phyloP scores from a whole-genome alignment of 2,888 invertebrate genomes.

The Emesis furor region DNA sequence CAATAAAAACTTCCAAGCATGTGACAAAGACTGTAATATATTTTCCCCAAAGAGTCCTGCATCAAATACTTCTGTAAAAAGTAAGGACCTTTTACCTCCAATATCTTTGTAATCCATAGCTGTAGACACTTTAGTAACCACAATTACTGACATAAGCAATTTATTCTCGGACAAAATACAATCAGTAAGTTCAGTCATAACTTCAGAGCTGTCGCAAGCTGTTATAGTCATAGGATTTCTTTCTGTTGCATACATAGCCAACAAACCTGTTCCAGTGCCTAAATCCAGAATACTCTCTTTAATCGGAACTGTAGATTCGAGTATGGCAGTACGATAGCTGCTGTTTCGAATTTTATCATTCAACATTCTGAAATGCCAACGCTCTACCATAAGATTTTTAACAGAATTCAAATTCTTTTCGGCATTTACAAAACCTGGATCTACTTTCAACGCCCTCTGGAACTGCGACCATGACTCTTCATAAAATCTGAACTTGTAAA shows the following conservation, averaged over 20 bases:
- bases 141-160: slow-evolving; percentile 82
- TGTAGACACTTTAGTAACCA: slow-evolving; percentile 92
- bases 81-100: slow-evolving; percentile 91
- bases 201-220: slow-evolving; percentile 94
- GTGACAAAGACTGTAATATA: slow-evolving; percentile 93
- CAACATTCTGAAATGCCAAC: slow-evolving; percentile 97
- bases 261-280: slow-evolving; percentile 95
- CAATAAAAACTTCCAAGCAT: slow-evolving; percentile 94
- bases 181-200: slow-evolving; percentile 93
- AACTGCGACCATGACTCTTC: slow-evolving; percentile 92
- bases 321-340: slow-evolving; percentile 93
- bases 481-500: slow-evolving; percentile 90
- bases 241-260: slow-evolving; percentile 94
- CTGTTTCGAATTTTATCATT: slow-evolving; percentile 95
- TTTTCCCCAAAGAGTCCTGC: slow-evolving; percentile 96
- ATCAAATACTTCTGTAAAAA: slow-evolving; percentile 96
- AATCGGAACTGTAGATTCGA: slow-evolving; percentile 86
- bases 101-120: slow-evolving; percentile 90
- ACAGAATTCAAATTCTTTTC: slow-evolving; percentile 94
- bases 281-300: slow-evolving; percentile 93
- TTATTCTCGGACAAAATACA: slow-evolving; percentile 85
- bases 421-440: slow-evolving; percentile 91
- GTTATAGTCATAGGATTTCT: slow-evolving; percentile 91
- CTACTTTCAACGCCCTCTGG: slow-evolving; percentile 87
- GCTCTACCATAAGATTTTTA: slow-evolving; percentile 94